Percentiles rank a stretch among this genome's conserved stretches.
phyloP scores from a whole-genome alignment of 2,797 vertebrate genomes.

The Propithecus perrieri region DNA sequence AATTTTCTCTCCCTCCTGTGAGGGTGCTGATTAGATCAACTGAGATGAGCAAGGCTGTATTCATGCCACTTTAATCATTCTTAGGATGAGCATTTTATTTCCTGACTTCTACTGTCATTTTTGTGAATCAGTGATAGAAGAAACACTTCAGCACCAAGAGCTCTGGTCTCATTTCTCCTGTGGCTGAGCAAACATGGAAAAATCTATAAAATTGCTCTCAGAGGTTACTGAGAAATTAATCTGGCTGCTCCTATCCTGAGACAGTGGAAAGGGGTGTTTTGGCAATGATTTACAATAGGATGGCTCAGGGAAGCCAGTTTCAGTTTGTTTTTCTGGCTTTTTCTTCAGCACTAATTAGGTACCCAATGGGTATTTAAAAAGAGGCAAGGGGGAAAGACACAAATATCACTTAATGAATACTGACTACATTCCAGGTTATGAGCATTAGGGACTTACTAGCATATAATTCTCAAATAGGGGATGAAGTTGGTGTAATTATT shows the following conservation, averaged over 20 bases:
- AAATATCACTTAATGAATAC: background rate
- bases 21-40: background rate
- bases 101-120: conserved; percentile 40
- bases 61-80: conserved; percentile 10
- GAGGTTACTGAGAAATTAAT: conserved; percentile 53
- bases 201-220: conserved; percentile 64
- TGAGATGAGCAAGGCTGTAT: background rate
- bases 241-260: background rate
- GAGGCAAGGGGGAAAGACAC: background rate
- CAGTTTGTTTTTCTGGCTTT: background rate
- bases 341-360: background rate
- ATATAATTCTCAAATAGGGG: background rate
- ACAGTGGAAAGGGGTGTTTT: background rate
- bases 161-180: conserved; percentile 50
- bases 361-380: background rate
- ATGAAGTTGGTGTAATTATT: background rate
- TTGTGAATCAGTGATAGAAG: conserved; percentile 53
- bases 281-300: background rate
- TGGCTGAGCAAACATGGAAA: conserved; percentile 56
- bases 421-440: background rate
- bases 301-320: background rate
- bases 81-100: conserved; percentile 50
- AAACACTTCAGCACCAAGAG: conserved; percentile 21
- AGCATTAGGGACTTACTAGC: background rate
- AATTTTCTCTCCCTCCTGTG: background rate